A percentile compares a stretch with the other conserved stretches of the same genome.
These are phyloP conservation scores for Hippoglossus stenolepis DNA, from an alignment of 2,113 vertebrate genomes.

Conservation along the genomic window DNA sequence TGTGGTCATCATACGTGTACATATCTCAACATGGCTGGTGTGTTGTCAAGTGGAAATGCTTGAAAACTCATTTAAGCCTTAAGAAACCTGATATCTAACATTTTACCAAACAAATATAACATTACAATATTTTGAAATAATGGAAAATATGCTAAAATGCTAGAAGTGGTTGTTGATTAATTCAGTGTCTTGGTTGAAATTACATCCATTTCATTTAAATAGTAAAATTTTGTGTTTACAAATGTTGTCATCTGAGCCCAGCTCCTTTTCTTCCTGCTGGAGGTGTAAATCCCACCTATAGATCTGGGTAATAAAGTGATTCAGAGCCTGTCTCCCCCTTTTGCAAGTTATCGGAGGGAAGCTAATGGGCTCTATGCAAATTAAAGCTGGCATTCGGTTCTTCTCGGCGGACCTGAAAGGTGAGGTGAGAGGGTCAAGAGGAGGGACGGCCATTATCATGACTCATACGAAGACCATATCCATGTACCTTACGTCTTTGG, in stretches of 20 bases:
- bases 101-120: not conserved
- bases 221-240: not conserved
- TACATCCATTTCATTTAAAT: too few relatives aligned
- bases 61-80: too few relatives aligned
- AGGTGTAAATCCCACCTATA: slow-evolving; percentile 19
- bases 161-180: not conserved
- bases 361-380: slow-evolving; percentile 72
- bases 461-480: slow-evolving; percentile 66
- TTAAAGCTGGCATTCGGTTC: slow-evolving; percentile 74
- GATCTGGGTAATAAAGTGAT: slow-evolving; percentile 46
- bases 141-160: not conserved
- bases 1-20: too few relatives aligned
- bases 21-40: too few relatives aligned
- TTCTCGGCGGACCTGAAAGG: slow-evolving; percentile 52
- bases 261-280: not conserved
- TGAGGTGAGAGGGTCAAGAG: slow-evolving; percentile 68
- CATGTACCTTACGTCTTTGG: slow-evolving; percentile 45
- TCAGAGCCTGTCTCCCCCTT: slow-evolving; percentile 24
- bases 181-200: not conserved
- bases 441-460: slow-evolving; percentile 71
- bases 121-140: not conserved
- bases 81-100: not conserved
- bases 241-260: not conserved
- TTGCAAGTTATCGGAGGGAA: slow-evolving; percentile 56
- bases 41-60: too few relatives aligned